Conservation (phyloP, 2,888 invertebrate genomes). For the Allophyes oxyacanthae region DNA sequence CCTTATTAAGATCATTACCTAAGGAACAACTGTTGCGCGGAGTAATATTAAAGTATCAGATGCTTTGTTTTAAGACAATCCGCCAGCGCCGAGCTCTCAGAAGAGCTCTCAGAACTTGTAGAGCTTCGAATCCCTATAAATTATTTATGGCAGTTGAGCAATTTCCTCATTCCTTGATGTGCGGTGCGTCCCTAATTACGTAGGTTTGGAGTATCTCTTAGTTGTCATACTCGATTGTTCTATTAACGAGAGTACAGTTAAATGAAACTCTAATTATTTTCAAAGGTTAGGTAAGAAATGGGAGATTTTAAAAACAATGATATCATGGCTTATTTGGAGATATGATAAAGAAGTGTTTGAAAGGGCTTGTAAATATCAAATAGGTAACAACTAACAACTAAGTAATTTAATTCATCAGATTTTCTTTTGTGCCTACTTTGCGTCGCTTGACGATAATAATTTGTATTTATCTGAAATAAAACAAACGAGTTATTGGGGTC, state of each 20-base stretch:
- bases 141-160: conserved; percentile 83
- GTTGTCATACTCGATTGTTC: conserved; percentile 72
- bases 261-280: conserved; percentile 65
- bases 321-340: conserved; percentile 3
- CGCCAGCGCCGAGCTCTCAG: conserved; percentile 53
- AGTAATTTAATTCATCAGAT: too few species aligned
- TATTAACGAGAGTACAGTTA: conserved; percentile 71
- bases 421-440: too few species aligned
- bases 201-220: conserved; percentile 75
- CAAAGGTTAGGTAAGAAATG: conserved; percentile 36
- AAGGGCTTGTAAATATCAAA: too few species aligned
- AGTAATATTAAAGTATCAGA: conserved; percentile 57
- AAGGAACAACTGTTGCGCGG: conserved; percentile 3
- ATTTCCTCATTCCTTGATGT: conserved; percentile 71
- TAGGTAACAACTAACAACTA: too few species aligned
- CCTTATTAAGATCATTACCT: conserved; percentile 6
- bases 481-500: not conserved
- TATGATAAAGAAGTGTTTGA: too few species aligned
- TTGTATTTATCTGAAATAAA: not conserved
- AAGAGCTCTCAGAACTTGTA: conserved; percentile 81
- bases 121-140: conserved; percentile 81
- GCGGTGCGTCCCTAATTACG: conserved; percentile 73
- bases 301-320: conserved; percentile 8
- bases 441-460: too few species aligned
- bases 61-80: conserved; percentile 59